phyloP scores from a whole-genome alignment of 2,113 vertebrate genomes.

The Caretta caretta region DNA sequence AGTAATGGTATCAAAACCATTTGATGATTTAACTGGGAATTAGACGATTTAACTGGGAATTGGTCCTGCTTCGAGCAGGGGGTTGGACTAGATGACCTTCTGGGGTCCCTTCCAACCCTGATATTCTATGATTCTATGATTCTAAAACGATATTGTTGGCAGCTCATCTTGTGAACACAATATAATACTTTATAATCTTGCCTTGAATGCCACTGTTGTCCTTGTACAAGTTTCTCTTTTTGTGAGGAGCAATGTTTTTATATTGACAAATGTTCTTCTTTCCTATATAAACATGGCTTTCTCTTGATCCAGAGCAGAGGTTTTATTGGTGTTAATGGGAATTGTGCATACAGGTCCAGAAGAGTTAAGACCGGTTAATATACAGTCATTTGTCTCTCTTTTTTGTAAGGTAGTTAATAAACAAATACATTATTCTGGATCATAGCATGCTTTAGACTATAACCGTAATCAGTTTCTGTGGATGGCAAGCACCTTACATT shows the following conservation, averaged over 20 bases:
- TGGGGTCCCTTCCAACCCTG: too few species aligned
- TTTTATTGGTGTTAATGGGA: neutral
- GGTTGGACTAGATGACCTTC: too few species aligned
- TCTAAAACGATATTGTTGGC: neutral
- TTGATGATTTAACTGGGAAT: too few species aligned
- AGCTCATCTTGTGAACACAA: slow-evolving; percentile 7
- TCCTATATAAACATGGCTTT: neutral
- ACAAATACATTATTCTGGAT: accelerated
- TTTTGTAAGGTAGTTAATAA: accelerated
- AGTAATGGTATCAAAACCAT: neutral
- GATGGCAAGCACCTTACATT: neutral
- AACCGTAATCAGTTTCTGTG: accelerated
- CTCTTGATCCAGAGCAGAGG: neutral
- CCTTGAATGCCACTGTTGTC: neutral
- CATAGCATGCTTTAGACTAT: accelerated
- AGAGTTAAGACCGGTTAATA: accelerated
- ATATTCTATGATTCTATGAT: too few species aligned
- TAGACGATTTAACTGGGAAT: too few species aligned
- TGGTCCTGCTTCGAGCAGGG: too few species aligned
- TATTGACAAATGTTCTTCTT: neutral
- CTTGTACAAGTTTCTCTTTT: slow-evolving; percentile 19
- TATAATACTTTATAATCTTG: slow-evolving; percentile 17
- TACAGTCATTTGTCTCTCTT: accelerated
- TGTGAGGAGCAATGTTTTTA: neutral
- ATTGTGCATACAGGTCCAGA: accelerated